Evolutionary conservation across 2,888 invertebrate genomes (phyloP).

Genomic region (Drosophila trichaetosa): DNA sequence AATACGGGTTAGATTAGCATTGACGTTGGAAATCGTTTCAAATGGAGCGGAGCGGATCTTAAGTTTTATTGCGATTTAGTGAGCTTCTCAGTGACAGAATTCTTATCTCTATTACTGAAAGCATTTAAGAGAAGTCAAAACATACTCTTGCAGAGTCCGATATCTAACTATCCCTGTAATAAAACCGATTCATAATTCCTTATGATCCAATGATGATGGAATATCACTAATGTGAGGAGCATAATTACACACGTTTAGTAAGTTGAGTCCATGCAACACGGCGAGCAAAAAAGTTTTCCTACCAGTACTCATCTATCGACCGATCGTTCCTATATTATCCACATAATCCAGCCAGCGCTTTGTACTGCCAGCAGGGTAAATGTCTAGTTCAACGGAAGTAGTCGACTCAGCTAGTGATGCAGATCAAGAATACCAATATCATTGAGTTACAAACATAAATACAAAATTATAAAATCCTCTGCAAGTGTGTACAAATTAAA

Average conservation of each 20-base stretch:
- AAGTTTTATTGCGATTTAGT: not conserved
- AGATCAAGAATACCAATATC: not conserved
- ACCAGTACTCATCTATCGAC: too few relatives aligned
- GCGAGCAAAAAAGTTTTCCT: too few relatives aligned
- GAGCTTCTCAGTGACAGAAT: not conserved
- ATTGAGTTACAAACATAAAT: too few relatives aligned
- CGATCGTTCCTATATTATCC: too few relatives aligned
- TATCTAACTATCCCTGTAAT: not conserved
- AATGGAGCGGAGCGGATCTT: not conserved
- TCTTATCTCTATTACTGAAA: not conserved
- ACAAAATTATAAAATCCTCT: not conserved
- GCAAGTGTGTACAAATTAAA: not conserved
- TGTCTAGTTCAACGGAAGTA: too few relatives aligned
- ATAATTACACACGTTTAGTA: too few relatives aligned
- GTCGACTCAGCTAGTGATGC: not conserved
- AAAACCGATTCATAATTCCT: not conserved
- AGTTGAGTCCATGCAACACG: too few relatives aligned
- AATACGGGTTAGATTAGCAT: not conserved
- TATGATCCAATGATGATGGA: not conserved
- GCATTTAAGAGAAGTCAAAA: not conserved
- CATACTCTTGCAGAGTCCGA: not conserved
- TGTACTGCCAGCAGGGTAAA: not conserved
- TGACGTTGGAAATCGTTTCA: not conserved
- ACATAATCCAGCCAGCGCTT: not conserved
- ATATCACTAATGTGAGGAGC: too few relatives aligned